Percentiles rank a stretch among this genome's conserved stretches.
These are phyloP conservation scores for Dryas iulia DNA, from an alignment of 1,140 invertebrate genomes.

Conservation along the genomic window DNA sequence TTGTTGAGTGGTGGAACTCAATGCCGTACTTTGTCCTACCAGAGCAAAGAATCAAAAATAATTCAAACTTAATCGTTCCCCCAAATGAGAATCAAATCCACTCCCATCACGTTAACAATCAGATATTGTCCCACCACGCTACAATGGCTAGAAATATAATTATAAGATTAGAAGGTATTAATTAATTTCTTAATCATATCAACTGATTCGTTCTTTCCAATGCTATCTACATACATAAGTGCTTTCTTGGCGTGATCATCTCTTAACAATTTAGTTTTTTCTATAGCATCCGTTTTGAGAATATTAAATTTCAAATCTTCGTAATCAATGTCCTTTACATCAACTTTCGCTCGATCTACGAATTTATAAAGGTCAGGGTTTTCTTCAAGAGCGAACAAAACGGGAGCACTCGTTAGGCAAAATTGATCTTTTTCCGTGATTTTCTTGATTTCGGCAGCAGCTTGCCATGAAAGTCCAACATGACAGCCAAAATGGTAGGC, in stretches of 20 bases:
- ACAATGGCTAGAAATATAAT: no score
- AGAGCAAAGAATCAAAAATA: no score
- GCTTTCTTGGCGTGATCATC: conserved; percentile 69
- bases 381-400: conserved; percentile 88
- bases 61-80: no score
- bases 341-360: conserved; percentile 84
- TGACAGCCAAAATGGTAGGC: conserved; percentile 93
- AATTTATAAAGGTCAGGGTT: conserved; percentile 85
- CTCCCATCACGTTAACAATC: no score
- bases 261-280: conserved; percentile 63
- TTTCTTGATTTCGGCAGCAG: conserved; percentile 81
- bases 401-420: conserved; percentile 87
- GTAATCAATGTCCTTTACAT: conserved; percentile 86
- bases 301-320: conserved; percentile 86
- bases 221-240: conserved; percentile 56
- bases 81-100: no score
- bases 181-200: conserved; percentile 74
- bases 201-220: conserved; percentile 64
- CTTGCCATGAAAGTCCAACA: conserved; percentile 91
- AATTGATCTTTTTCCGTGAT: conserved; percentile 78
- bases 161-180: conserved; percentile 47
- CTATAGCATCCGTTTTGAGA: conserved; percentile 81
- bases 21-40: no score
- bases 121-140: no score
- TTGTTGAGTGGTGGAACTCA: no score